A percentile compares a stretch with the other conserved stretches of the same genome.
phyloP scores from a whole-genome alignment of 2,888 invertebrate species.

The Augiades crinisus region DNA sequence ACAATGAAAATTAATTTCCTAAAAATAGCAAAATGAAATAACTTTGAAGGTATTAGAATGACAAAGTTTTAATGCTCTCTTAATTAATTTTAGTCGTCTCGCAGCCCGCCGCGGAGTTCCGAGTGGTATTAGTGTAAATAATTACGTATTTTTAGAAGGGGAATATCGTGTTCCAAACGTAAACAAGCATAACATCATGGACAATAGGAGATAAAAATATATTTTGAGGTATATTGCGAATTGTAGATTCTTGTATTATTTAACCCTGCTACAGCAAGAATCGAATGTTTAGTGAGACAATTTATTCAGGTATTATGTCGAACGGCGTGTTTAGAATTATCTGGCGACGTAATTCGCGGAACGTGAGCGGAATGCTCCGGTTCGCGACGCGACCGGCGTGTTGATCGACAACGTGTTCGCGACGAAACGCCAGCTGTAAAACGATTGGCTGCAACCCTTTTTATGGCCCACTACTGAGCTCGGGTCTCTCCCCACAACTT shows the following conservation, averaged over 20 bases:
- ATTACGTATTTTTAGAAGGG: neutral
- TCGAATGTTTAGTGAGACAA: conserved; percentile 1
- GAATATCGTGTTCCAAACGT: neutral
- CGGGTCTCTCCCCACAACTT: too few relatives aligned
- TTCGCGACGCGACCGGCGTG: neutral
- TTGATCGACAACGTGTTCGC: neutral
- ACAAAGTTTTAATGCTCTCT: conserved; percentile 1
- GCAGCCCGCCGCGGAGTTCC: neutral
- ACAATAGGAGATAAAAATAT: too few relatives aligned
- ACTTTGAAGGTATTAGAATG: neutral
- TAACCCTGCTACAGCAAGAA: neutral
- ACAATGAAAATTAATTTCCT: neutral
- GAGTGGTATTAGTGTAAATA: neutral
- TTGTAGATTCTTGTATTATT: neutral
- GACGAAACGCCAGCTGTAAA: neutral
- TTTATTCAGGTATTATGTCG: conserved; percentile 11
- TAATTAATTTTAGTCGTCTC: neutral
- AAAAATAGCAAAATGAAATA: neutral
- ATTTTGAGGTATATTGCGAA: too few relatives aligned
- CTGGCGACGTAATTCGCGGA: conserved; percentile 5
- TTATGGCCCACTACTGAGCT: too few relatives aligned
- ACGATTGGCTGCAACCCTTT: neutral
- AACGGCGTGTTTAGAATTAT: conserved; percentile 8
- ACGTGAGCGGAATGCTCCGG: conserved; percentile 11
- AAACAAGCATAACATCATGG: neutral